These are phyloP conservation scores for Leptodirus hochenwartii DNA, from an alignment of 2,888 invertebrate genomes.

Conservation along the genomic window DNA sequence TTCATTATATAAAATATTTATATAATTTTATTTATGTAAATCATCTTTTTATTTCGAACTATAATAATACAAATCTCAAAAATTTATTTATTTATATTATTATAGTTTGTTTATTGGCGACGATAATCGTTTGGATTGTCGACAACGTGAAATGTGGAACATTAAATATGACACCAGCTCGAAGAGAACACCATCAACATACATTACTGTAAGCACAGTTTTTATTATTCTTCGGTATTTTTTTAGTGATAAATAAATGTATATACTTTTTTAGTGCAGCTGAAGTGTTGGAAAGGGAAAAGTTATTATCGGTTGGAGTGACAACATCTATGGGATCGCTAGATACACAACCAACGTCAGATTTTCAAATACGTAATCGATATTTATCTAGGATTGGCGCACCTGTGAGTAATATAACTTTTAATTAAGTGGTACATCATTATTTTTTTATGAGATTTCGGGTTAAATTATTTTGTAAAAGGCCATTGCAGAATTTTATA, in stretches of 20 bases:
- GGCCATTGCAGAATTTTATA: too few species aligned
- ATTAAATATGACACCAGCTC: conserved; percentile 36
- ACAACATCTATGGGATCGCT: conserved; percentile 17
- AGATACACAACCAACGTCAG: conserved; percentile 30
- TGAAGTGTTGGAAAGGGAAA: conserved; percentile 32
- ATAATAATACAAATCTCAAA: conserved; percentile 1
- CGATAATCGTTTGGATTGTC: conserved; percentile 51
- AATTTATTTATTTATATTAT: conserved; percentile 12
- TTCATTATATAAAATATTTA: conserved; percentile 3
- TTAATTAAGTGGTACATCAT: too few species aligned
- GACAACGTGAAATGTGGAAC: conserved; percentile 34
- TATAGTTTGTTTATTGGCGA: conserved; percentile 55
- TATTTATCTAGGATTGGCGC: conserved; percentile 40
- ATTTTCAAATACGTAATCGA: conserved; percentile 39
- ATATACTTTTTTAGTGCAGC: conserved; percentile 24
- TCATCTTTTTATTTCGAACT: too few species aligned
- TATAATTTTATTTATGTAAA: too few species aligned
- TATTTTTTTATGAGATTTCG: conserved; percentile 1
- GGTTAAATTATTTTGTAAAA: too few species aligned
- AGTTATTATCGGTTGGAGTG: conserved; percentile 30
- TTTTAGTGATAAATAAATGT: conserved; percentile 4
- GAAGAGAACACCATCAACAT: conserved; percentile 18
- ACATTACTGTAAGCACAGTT: conserved; percentile 13
- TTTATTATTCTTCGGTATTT: conserved; percentile 4
- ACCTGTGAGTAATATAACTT: conserved; percentile 31